Base-by-base conservation (phyloP, 2,113 vertebrate genomes). In the Panthera tigris region DNA sequence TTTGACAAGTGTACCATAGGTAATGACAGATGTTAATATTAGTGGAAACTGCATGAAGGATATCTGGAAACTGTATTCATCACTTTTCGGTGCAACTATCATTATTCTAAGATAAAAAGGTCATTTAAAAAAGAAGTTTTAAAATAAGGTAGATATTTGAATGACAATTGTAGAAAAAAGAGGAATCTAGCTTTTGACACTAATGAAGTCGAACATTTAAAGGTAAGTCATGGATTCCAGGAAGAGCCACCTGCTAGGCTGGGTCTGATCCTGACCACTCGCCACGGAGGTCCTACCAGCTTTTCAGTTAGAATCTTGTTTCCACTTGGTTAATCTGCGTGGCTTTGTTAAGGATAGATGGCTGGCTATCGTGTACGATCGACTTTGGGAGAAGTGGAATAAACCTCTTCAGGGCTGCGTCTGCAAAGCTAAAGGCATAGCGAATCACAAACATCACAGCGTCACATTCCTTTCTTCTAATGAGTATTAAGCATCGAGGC, bases 41-140 rank as follows among this genome's bases (percentile, higher is more conserved):
- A 15, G 16, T 78, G 41, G 31, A 86, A 93, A 95, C n/a, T 13
- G 3, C 14, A 2, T 39, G 31, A 31, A 48, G 55, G 57, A 33
- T 45, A 16, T 45, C 68, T 19, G 68, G 29, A 10, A 95, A 57
- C 66, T 71, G 18, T 63, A 66, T 74, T 82, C 66, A 8, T 25
- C 83, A 41, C 27, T 57, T 80, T 45, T 73, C 33, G 39, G 19
- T 73, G 83, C 88, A 88, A 39, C 18, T 83, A 61, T 83, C 52
- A 88, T 71, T 86, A 81, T 63, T 82, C 61, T 55, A 81, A 85
- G 69, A 86, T 39, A 81, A 69, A 85, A 36, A 66, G 12, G 3
- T 79, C 6, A 14, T 66, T 93, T 55, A 29, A 33, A 55, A 91
- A 92, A 45, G 57, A 85, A 79, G 31, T 21, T 71, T 73, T 79